Percentiles rank a stretch among this genome's conserved stretches.
Evolutionary conservation across 2,113 vertebrate genomes (phyloP).

Genomic region (Pelecanus crispus): DNA sequence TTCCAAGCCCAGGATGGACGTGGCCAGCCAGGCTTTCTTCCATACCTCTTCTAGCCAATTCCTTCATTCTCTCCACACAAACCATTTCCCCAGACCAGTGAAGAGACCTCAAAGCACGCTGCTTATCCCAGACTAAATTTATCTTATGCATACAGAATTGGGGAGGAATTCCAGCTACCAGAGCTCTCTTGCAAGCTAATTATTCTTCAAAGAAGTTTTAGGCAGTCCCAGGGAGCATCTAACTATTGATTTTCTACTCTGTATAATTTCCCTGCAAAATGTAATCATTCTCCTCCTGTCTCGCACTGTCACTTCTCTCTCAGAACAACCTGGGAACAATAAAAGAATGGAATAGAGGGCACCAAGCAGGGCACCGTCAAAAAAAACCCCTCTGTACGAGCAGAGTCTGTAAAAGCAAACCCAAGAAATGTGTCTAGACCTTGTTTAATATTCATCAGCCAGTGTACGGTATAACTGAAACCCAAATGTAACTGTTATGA

Average conservation of each 20-base stretch:
- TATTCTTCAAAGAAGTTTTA: constrained; percentile 50
- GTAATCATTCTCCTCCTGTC: neutral
- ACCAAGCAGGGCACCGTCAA: neutral
- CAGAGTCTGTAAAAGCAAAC: neutral
- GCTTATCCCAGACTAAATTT: neutral
- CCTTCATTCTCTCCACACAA: neutral
- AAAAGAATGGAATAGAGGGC: constrained; percentile 13
- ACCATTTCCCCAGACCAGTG: neutral
- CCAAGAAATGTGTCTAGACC: neutral
- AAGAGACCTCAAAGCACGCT: neutral
- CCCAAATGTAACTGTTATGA: neutral
- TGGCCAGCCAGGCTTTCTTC: neutral
- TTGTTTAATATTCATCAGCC: constrained; percentile 37
- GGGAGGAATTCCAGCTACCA: constrained; percentile 6
- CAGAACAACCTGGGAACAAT: constrained; percentile 9
- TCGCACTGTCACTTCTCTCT: neutral
- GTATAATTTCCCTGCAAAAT: constrained; percentile 4
- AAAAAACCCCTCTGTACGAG: neutral
- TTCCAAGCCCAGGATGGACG: neutral
- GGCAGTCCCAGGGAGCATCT: constrained; percentile 7
- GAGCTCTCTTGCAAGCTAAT: constrained; percentile 27
- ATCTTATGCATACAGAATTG: neutral
- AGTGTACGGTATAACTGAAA: neutral
- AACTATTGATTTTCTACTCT: constrained; percentile 36
- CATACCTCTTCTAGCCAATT: neutral